Percentiles rank a stretch among this genome's conserved stretches.
These are phyloP conservation scores for Eremophila alpestris DNA, from an alignment of 2,797 vertebrate species.

Conservation along the genomic window DNA sequence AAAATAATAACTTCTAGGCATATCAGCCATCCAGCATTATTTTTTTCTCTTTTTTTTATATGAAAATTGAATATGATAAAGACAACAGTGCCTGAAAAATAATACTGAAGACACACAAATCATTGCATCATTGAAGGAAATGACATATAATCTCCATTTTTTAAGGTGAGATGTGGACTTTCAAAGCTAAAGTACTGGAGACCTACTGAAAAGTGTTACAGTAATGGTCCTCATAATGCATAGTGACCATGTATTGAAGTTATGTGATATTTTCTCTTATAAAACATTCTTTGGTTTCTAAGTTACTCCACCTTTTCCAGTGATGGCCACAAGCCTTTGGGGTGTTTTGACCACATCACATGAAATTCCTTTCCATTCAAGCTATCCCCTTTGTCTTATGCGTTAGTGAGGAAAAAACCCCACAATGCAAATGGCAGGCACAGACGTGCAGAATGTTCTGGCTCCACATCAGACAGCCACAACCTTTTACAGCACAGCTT, in stretches of 20 bases:
- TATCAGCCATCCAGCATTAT: background rate
- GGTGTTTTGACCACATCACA: background rate
- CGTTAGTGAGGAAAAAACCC: background rate
- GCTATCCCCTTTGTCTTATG: rapidly evolving
- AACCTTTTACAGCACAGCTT: rapidly evolving
- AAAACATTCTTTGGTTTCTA: background rate
- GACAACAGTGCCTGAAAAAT: background rate
- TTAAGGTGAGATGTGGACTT: background rate
- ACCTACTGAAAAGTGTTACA: background rate
- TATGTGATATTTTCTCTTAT: background rate
- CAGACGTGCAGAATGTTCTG: background rate
- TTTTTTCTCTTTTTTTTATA: background rate
- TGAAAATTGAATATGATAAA: background rate
- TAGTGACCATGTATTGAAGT: background rate
- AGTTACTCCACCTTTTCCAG: background rate
- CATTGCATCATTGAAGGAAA: background rate
- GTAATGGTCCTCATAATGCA: background rate
- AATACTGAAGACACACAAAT: background rate
- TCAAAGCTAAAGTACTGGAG: background rate
- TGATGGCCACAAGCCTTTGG: background rate
- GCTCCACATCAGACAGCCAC: background rate
- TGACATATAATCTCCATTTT: background rate
- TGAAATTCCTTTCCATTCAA: background rate
- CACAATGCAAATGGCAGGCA: rapidly evolving
- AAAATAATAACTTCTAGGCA: background rate